phyloP scores from a whole-genome alignment of 2,888 invertebrate species.

The Nysson spinosus region DNA sequence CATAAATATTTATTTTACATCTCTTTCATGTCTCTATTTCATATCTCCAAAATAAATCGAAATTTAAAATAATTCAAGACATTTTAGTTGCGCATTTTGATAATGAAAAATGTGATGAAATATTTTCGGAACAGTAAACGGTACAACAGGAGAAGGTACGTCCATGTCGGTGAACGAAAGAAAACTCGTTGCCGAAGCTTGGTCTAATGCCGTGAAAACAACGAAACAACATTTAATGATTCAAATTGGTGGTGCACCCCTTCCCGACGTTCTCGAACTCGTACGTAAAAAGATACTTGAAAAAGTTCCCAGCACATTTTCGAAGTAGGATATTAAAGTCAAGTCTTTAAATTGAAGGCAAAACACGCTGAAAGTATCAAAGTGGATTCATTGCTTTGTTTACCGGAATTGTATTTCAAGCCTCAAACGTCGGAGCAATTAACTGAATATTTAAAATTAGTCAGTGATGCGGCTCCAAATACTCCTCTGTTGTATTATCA shows the following conservation, averaged over 20 bases:
- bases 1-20: too few relatives aligned
- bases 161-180: conserved; percentile 84
- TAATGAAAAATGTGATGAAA: not conserved
- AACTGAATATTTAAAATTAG: conserved; percentile 82
- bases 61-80: not conserved
- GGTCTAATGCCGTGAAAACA: conserved; percentile 80
- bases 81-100: too few relatives aligned
- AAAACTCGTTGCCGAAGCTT: conserved; percentile 82
- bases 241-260: conserved; percentile 85
- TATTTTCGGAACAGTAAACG: conserved; percentile 81
- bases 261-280: conserved; percentile 84
- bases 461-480: conserved; percentile 85
- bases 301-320: too few relatives aligned
- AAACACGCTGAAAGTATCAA: conserved; percentile 83
- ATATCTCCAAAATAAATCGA: too few relatives aligned
- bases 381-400: conserved; percentile 84
- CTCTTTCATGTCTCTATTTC: too few relatives aligned
- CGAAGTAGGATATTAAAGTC: not conserved
- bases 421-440: conserved; percentile 82
- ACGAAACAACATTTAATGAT: conserved; percentile 82
- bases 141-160: conserved; percentile 88
- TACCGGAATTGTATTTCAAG: conserved; percentile 88
- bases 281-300: conserved; percentile 79
- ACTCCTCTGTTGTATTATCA: conserved; percentile 91
- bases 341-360: conserved; percentile 78